Conservation (phyloP, 92 coral and sea anemone genomes). For the Porites rus region DNA sequence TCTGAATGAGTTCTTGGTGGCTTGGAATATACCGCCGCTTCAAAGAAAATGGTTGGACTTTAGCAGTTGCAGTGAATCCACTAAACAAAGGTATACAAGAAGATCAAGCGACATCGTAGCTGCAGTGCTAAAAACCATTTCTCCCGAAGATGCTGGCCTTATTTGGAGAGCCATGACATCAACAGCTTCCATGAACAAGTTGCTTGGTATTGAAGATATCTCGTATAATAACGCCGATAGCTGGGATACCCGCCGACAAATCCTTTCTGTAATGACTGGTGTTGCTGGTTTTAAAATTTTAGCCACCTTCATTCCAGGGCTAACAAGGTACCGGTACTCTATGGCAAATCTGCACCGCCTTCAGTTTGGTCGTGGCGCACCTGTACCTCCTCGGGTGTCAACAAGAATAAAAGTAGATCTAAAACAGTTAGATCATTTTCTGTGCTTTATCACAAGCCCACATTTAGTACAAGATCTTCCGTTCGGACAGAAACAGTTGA, state of each 20-base stretch:
- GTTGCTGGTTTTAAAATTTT: constrained; percentile 34
- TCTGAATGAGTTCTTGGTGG: constrained; percentile 34
- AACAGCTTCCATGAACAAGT: constrained; percentile 46
- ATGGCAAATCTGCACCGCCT: constrained; percentile 53
- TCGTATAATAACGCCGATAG: constrained; percentile 32
- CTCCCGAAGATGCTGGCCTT: constrained; percentile 32
- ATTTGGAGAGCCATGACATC: constrained; percentile 42
- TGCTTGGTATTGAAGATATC: constrained; percentile 36
- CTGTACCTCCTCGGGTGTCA: constrained; percentile 21
- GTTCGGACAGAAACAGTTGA: constrained; percentile 36
- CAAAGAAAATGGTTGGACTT: constrained; percentile 30
- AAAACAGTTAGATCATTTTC: constrained; percentile 41
- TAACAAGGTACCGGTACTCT: constrained; percentile 49
- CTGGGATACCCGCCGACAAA: constrained; percentile 49
- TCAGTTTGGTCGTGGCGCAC: constrained; percentile 49
- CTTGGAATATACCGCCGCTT: constrained; percentile 35
- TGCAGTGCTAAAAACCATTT: constrained; percentile 14
- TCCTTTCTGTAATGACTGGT: constrained; percentile 22
- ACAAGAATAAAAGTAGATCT: constrained; percentile 32
- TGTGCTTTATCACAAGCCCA: constrained; percentile 49
- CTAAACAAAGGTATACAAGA: constrained; percentile 1
- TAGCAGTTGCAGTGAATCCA: not conserved
- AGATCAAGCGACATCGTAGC: constrained; percentile 16
- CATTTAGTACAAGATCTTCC: constrained; percentile 54
- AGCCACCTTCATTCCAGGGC: constrained; percentile 23